A percentile compares a stretch with the other conserved stretches of the same genome.
Conservation (phyloP, 2,797 vertebrate genomes). For the Coluber constrictor region DNA sequence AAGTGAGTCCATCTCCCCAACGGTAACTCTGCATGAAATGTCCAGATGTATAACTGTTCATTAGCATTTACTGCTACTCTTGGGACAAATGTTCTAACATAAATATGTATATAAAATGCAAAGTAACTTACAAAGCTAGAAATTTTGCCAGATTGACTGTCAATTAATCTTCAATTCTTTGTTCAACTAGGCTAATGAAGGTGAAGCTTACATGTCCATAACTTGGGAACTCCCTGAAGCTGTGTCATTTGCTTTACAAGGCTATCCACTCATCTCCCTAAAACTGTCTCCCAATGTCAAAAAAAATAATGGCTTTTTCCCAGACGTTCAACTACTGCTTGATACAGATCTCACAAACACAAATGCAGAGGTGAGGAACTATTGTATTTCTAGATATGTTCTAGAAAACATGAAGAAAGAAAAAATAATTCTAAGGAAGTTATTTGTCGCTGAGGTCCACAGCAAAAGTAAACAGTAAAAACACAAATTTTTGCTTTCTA, state of each 20-base stretch:
- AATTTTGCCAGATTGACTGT: background rate
- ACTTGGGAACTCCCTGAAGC: constrained; percentile 66
- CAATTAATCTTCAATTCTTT: constrained; percentile 27
- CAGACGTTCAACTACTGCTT: constrained; percentile 45
- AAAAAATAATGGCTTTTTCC: constrained; percentile 51
- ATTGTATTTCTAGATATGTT: constrained; percentile 9
- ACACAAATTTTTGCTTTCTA: background rate
- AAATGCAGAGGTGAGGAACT: constrained; percentile 45
- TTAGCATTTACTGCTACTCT: background rate
- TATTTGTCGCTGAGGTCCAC: background rate
- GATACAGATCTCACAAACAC: constrained; percentile 18
- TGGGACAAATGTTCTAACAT: background rate
- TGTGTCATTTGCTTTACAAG: constrained; percentile 39
- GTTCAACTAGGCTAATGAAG: constrained; percentile 60
- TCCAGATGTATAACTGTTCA: background rate
- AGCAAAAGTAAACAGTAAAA: background rate
- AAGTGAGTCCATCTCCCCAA: background rate
- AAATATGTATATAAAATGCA: background rate
- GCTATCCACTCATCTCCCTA: constrained; percentile 46
- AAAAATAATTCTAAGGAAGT: background rate
- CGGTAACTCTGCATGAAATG: background rate
- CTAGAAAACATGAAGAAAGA: background rate
- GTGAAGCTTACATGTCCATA: constrained; percentile 46
- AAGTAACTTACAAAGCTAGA: background rate
- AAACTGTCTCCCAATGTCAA: constrained; percentile 14